Base-by-base conservation (phyloP, 2,888 invertebrate genomes). In the Agrochola macilenta region DNA sequence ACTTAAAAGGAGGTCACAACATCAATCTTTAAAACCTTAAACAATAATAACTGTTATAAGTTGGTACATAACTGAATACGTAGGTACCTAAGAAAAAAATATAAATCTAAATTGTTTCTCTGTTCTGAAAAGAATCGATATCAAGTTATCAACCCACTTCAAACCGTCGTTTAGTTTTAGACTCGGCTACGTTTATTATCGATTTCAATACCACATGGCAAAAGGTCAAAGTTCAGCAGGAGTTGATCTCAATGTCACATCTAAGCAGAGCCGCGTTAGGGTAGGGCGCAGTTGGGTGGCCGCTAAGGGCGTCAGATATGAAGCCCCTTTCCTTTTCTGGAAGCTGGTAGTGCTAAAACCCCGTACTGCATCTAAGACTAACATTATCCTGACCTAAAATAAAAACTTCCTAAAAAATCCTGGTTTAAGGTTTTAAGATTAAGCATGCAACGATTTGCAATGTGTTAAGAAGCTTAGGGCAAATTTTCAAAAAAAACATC, bases 1-100 rank as follows among this genome's bases (percentile, higher is more conserved):
- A 8, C 49, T 9, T 61, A 49, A 17, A 26, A 60, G n/a, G 11
- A 81, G 68, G 63, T 58, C 81, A 66, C 8, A 73, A 68, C 30
- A 30, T 65, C 17, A 54, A 57, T 81, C 5, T 35, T 54, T 65
- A 35, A 30, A 2, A 30, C 30, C 30, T 30, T 30, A 17, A 72
- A 46, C 26, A 52, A 65, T 49, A 65, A 43, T 43, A 70, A 17
- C 17, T 20, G 35, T 46, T 35, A 43, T 17, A 49, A 60, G 12
- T n/a, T 26, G 14, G 4, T n/a, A 30, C 30, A 30, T 30, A 61
- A 46, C 11, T 65, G 26, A 14, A 57, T 64, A 71, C 4, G 20
- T 46, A 14, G 46, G 14, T 46, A 49, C 58, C 58, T 58, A 30
- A 9, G 17, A 20, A 30, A 61, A 61, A 49, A 70, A 70, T 70